Base-by-base conservation (phyloP, 2,797 vertebrate species). In the Agapornis canus region DNA sequence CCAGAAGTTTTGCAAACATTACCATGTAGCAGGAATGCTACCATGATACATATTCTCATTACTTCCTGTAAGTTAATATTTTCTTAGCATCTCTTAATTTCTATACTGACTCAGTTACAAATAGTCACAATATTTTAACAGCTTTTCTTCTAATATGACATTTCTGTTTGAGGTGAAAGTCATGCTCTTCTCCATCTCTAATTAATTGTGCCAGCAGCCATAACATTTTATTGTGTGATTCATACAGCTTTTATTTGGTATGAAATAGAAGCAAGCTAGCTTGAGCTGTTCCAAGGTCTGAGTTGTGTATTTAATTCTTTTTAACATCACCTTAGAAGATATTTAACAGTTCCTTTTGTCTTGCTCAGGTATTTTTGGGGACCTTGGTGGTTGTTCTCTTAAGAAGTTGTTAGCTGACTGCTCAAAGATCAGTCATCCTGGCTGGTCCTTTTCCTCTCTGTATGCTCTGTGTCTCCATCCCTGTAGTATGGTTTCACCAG, bases 141-240 rank as follows among this genome's bases (percentile, higher is more conserved):
- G 45, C 68, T 88, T 94, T 96, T 92, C 71, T 92, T 91, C 81
- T 92, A 87, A 68, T 73, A 49, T 79, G 86, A 79, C 80, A 69
- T 29, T 92, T 86, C 61, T 91, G 70, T 97, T 90, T 96, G 78
- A 91, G 92, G 90, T 97, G 92, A 95, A 94, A 93, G 87, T 96
- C 94, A 60, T 90, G 86, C 84, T 96, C 15, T 15, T 61, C 82
- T 96, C 89, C 61, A 64, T 85, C 80, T 96, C 94, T 97, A 97
- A 97, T 95, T 97, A 97, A 96, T 97, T 97, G 88, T 96, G 94
- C 93, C 95, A 95, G 92, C 13, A 73, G 90, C 95, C 94, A 87
- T 96, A 95, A 89, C 80, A 47, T 96, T 98, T 97, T 95, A 97
- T 95, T 95, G 69, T 48, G 80, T 95, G 94, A 95, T 96, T 97